phyloP scores from a whole-genome alignment of 1,140 invertebrate genomes.

The Rhopalosiphum padi region DNA sequence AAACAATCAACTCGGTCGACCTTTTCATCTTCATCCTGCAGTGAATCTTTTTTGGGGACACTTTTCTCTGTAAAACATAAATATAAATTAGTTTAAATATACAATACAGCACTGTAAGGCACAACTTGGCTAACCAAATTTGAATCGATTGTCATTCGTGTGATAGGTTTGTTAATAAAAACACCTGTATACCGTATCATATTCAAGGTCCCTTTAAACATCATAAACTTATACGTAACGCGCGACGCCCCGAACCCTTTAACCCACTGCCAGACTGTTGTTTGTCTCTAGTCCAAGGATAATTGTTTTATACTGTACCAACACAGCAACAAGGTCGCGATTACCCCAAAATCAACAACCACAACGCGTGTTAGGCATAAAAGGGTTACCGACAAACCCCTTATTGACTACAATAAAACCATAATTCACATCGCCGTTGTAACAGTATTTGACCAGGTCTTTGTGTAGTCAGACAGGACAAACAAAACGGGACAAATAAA shows the following conservation, averaged over 20 bases:
- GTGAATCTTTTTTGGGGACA: neutral
- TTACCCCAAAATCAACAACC: neutral
- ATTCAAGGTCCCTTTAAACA: neutral
- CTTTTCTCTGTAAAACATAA: constrained; percentile 27
- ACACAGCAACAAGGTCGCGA: neutral
- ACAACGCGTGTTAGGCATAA: neutral
- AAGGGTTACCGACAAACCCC: constrained; percentile 12
- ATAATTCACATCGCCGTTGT: constrained; percentile 34
- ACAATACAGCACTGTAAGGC: neutral
- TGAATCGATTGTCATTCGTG: neutral
- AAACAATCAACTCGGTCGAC: neutral
- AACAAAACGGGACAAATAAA: constrained; percentile 32
- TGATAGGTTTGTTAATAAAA: neutral
- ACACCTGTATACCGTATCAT: neutral
- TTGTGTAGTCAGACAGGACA: neutral
- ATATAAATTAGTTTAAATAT: neutral
- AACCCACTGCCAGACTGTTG: constrained; percentile 30
- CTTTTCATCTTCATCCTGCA: neutral
- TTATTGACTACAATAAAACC: constrained; percentile 22
- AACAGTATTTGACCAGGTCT: constrained; percentile 14
- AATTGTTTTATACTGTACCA: neutral
- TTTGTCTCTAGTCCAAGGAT: constrained; percentile 13
- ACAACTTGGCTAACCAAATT: neutral
- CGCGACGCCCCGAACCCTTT: neutral
- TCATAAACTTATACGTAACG: neutral